Base-by-base conservation (phyloP, 2,113 vertebrate genomes). In the Varanus salvator region DNA sequence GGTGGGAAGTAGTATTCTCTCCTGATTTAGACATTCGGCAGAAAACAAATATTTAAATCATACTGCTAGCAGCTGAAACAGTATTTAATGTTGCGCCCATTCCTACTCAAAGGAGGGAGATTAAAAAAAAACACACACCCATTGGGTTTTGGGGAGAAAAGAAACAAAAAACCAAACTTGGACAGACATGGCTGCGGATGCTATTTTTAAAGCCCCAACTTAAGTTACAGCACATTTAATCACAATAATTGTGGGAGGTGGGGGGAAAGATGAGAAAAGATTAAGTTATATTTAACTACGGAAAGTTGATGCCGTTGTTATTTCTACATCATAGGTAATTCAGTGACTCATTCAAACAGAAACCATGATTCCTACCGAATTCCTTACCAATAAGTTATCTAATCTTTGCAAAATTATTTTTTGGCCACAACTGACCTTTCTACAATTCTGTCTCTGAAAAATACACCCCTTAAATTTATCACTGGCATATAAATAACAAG, bases 11-110 rank as follows among this genome's bases (percentile, higher is more conserved):
- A 76, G 91, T 91, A 94, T 93, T 94, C 92, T 92, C 85, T 91
- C 93, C 91, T 92, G 92, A 93, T 94, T 95, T 95, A 95, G 90
- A 92, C 89, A 93, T 87, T 95, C 90, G 94, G 90, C 85, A 95
- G 94, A 95, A 95, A 95, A 29, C 60, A 89, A 95, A 93, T 75
- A 81, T 95, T 93, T 95, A 95, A 92, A 25, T 92, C 88, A 89
- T 83, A 93, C 85, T 64, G 82, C 50, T 54, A 95, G 90, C 90
- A 95, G 91, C 86, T 94, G 92, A 95, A 95, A 93, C 88, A 93
- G 93, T 92, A 96, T 96, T 94, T 95, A 93, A 95, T 95, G 77
- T 74, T 91, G 92, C 89, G 95, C 68, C 82, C 71, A 90, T 93
- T 25, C 84, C 92, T 88, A 90, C 87, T 89, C 88, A 92, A 95